Evolutionary conservation across 1,140 invertebrate genomes (phyloP).

Genomic region (Eumeta japonica): DNA sequence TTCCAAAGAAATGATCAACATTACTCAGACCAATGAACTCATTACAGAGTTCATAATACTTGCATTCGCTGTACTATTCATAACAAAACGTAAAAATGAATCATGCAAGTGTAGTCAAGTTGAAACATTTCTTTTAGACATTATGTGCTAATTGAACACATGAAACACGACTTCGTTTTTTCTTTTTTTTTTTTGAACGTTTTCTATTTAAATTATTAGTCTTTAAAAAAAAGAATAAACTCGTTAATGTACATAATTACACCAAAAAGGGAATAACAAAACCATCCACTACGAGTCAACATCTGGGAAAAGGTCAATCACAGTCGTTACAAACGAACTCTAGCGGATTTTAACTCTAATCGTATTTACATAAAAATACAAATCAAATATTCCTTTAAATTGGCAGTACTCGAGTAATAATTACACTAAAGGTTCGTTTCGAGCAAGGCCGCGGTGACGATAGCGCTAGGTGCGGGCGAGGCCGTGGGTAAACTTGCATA

Average conservation of each 20-base stretch:
- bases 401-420: slow-evolving; percentile 10
- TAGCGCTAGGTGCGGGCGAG: slow-evolving; percentile 9
- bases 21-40: slow-evolving; percentile 54
- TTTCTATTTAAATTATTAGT: slow-evolving; percentile 50
- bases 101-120: too few species aligned
- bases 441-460: too few species aligned
- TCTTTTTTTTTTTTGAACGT: too few species aligned
- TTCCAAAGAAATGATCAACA: slow-evolving; percentile 53
- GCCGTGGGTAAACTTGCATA: slow-evolving; percentile 16
- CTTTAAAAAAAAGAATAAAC: slow-evolving; percentile 52
- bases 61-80: too few species aligned
- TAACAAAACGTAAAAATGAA: too few species aligned
- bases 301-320: slow-evolving; percentile 14
- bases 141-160: slow-evolving; percentile 55
- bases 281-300: slow-evolving; percentile 28
- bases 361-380: slow-evolving; percentile 19
- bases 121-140: slow-evolving; percentile 42
- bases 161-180: slow-evolving; percentile 53
- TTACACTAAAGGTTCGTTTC: slow-evolving; percentile 9
- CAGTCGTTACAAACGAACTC: background rate
- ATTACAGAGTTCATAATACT: too few species aligned
- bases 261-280: slow-evolving; percentile 45
- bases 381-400: slow-evolving; percentile 9
- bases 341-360: slow-evolving; percentile 2
- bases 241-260: slow-evolving; percentile 56